Percentiles rank a stretch among this genome's conserved stretches.
These are phyloP conservation scores for Cheiracanthium punctorium DNA, from an alignment of 2,888 invertebrate species.

Conservation along the genomic window DNA sequence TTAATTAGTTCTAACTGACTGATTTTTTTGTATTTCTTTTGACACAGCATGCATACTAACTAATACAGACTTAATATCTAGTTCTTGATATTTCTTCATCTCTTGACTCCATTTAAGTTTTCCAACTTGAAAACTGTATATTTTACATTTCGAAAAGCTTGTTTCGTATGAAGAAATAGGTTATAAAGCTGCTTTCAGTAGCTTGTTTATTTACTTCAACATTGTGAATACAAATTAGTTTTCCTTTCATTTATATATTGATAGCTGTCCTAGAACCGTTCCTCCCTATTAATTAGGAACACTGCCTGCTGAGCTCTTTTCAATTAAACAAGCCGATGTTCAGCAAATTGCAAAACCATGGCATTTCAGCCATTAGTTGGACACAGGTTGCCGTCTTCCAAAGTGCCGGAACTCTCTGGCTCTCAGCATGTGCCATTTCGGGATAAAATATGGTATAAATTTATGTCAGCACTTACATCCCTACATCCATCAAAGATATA, in stretches of 20 bases:
- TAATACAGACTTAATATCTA: too few species aligned
- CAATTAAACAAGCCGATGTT: constrained; percentile 25
- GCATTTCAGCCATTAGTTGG: background rate
- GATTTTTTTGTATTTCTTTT: too few species aligned
- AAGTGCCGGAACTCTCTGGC: background rate
- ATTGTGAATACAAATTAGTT: background rate
- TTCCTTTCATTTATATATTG: background rate
- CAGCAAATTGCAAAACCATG: background rate
- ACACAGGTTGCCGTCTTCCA: background rate
- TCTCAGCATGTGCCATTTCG: background rate
- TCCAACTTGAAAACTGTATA: too few species aligned
- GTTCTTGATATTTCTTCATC: too few species aligned
- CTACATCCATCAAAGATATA: too few species aligned
- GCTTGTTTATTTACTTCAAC: background rate
- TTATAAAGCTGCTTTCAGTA: background rate
- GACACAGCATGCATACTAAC: too few species aligned
- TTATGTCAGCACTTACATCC: too few species aligned
- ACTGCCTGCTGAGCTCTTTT: background rate
- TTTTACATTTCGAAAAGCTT: too few species aligned
- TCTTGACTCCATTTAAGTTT: too few species aligned
- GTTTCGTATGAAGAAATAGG: background rate
- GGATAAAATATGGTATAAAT: too few species aligned
- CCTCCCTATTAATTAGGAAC: constrained; percentile 32
- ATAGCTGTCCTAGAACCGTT: background rate
- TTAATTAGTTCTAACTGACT: too few species aligned